Base-by-base conservation (phyloP, 2,113 vertebrate genomes). In the Ictalurus punctatus region DNA sequence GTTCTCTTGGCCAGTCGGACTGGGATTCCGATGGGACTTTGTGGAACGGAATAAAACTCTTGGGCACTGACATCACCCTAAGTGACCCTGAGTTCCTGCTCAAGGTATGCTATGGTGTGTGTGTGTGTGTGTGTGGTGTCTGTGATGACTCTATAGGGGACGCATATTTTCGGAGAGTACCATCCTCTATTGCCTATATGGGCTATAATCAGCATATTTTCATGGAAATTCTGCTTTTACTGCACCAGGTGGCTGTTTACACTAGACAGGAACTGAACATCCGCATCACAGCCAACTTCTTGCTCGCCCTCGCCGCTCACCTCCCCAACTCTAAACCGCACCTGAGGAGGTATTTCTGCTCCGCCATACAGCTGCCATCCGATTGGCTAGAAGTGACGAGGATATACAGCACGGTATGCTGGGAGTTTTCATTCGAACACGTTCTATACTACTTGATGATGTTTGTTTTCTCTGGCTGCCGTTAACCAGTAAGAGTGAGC, bases 341-440 rank as follows among this genome's bases (percentile, higher is more conserved):
- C 37, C 79, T 98, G 67, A 96, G 96, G 86, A 94, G 97, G 30
- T 98, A 97, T 92, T 97, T 96, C 92, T 95, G 96, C 59, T 92
- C 96, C 2, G 92, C 96, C 0, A 93, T 97, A 1, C 96, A 96
- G 91, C 94, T 98, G 69, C 97, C 97, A 3, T 97, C 97, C 0
- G 97, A 98, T 59, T 98, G 97, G 97, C 95, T 97, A 91, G 96
- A 98, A 56, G 95, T 98, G 3, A 95, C 95, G 9, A 87, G 94
- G 67, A 91, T 97, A 83, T 97, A 97, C 71, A 95, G 90, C 74
- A 92, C 54, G 13, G 96, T 96, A 76, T 91, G 94, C 91, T 69
- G 21, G 23, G 21, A 54, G 23, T n/a, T 5, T 63, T 54, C n/a
- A 63, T 71, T 30, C 23, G 4, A 69, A 48, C 37, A 69, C 30